Evolutionary conservation across 1,140 invertebrate genomes (phyloP).

Genomic region (Drosophila setifemur): DNA sequence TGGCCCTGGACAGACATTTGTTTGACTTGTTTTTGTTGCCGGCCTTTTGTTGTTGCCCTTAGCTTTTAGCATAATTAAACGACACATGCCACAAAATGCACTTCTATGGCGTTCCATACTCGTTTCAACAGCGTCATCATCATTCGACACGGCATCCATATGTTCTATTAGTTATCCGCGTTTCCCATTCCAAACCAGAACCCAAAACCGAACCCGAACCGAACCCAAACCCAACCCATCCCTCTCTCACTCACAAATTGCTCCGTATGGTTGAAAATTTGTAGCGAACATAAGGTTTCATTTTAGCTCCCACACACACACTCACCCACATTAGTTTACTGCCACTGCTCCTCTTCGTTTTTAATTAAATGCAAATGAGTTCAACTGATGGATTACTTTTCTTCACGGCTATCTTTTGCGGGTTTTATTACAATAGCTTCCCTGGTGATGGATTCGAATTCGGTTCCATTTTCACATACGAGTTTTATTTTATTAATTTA

Average conservation of each 20-base stretch:
- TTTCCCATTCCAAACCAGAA: too few species aligned
- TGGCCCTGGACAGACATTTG: constrained; percentile 55
- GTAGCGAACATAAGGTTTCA: constrained; percentile 71
- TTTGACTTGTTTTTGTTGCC: constrained; percentile 51
- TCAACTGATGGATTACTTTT: constrained; percentile 64
- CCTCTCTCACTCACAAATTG: constrained; percentile 35
- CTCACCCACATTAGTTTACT: background rate
- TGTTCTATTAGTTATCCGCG: constrained; percentile 67
- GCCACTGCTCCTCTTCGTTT: constrained; percentile 1
- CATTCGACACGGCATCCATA: constrained; percentile 72
- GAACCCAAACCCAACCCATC: background rate
- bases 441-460: constrained; percentile 58
- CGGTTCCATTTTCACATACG: constrained; percentile 9
- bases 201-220: too few species aligned
- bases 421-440: constrained; percentile 43
- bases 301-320: constrained; percentile 17
- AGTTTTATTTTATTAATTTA: too few species aligned
- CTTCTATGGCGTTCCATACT: constrained; percentile 64
- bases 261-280: constrained; percentile 56
- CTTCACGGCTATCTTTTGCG: constrained; percentile 24
- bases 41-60: constrained; percentile 57
- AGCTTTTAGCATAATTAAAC: constrained; percentile 81
- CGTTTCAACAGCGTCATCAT: constrained; percentile 36
- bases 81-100: constrained; percentile 82
- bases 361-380: constrained; percentile 60